Percentiles rank a stretch among this genome's conserved stretches.
Conservation (phyloP, 2,113 vertebrate species). For the Corythornis cristatus region DNA sequence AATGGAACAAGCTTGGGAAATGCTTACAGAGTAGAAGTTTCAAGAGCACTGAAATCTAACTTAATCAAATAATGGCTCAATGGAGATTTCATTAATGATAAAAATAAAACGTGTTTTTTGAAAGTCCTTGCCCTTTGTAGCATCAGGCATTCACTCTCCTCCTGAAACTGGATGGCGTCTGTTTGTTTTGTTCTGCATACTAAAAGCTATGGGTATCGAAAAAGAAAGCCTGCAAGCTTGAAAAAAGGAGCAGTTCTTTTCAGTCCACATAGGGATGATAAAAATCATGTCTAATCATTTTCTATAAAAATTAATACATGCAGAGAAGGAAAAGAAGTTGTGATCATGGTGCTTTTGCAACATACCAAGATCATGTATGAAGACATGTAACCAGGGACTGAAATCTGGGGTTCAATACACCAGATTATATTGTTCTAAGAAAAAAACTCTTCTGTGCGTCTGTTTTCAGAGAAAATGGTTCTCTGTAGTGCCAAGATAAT, state of each 20-base stretch:
- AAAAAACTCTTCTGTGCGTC: background rate
- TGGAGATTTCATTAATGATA: background rate
- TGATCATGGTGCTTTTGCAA: background rate
- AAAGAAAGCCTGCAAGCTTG: background rate
- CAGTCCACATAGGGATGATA: rapidly evolving
- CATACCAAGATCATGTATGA: background rate
- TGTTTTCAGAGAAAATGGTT: background rate
- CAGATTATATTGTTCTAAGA: background rate
- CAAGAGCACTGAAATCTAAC: background rate
- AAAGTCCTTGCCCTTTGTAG: background rate
- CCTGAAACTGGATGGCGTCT: background rate
- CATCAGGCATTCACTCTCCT: background rate
- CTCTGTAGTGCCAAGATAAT: background rate
- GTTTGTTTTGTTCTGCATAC: background rate
- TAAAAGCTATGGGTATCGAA: background rate
- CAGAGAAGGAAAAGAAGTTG: background rate
- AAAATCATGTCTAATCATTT: background rate
- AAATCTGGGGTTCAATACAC: background rate
- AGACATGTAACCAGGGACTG: background rate
- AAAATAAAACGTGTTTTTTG: background rate
- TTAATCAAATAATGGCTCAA: background rate
- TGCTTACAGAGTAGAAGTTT: background rate
- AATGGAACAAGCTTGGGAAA: background rate
- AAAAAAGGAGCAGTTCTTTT: background rate
- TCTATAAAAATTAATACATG: background rate